Conservation (phyloP, 2,113 vertebrate genomes). For the Agapornis roseicollis region DNA sequence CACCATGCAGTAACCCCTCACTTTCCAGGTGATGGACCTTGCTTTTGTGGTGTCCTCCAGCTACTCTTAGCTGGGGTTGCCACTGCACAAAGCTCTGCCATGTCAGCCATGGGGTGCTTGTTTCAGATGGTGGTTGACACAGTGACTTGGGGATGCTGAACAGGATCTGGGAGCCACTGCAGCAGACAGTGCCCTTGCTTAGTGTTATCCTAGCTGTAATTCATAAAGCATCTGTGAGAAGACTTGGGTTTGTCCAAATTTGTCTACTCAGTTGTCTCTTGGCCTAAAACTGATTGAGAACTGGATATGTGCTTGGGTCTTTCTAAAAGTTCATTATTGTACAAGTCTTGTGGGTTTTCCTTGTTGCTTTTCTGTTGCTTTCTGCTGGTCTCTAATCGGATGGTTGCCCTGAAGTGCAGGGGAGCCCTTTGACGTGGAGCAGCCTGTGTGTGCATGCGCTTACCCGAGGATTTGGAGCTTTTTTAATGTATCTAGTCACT, state of each 20-base stretch:
- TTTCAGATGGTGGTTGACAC: not conserved
- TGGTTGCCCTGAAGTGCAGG: accelerated
- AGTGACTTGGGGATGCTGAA: not conserved
- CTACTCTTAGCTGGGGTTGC: not conserved
- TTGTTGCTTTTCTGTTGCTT: not conserved
- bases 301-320: not conserved
- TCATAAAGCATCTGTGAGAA: not conserved
- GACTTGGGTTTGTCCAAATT: not conserved
- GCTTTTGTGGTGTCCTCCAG: not conserved
- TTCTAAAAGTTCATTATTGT: not conserved
- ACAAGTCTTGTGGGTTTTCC: not conserved
- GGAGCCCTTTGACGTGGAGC: not conserved
- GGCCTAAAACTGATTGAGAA: not conserved
- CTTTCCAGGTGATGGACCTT: not conserved
- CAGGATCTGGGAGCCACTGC: accelerated
- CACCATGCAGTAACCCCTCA: not conserved
- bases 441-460: not conserved
- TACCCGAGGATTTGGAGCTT: not conserved
- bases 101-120: accelerated
- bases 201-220: not conserved
- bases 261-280: not conserved
- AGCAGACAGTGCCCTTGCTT: not conserved
- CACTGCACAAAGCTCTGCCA: accelerated
- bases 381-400: not conserved
- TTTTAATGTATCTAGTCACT: not conserved